Base-by-base conservation (phyloP, 53 echinoderm and acorn worm species). In the Holothuria scabra region DNA sequence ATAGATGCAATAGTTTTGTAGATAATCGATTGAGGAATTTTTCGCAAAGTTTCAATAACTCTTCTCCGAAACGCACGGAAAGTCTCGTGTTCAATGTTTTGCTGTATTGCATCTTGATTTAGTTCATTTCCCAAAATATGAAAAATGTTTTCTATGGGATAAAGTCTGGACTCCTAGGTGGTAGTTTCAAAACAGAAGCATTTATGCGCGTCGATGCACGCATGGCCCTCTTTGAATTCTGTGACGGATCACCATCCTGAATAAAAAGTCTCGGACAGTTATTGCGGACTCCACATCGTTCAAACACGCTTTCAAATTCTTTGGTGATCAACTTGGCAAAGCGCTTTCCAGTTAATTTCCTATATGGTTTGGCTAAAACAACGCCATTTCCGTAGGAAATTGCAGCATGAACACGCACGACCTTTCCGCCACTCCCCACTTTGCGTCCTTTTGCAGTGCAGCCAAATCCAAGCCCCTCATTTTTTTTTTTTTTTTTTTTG, bases 331-430 rank as follows among this genome's bases (percentile, higher is more conserved):
- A 80, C n/a, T 80, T 59, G 5, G 80, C 26, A 60, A 80, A 80
- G 1, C 37, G 31, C 20, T 29, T 29, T 16, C 75, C 80, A 18
- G 31, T 12, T 20, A 80, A 35, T 24, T 80, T 80, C 19, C 37
- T n/a, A 60, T 80, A 80, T 6, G 60, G 33, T 57, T 80, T 80
- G 37, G 60, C 30, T 8, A 80, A 25, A 24, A 80, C 44, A 2
- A 80, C 80, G n/a, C 80, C 80, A 13, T 80, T 59, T 14, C 80
- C 62, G 20, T 80, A 80, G 9, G 37, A 60, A 19, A 75, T 80
- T 10, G 76, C 76, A 13, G 55, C 76, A 75, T 52, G 49, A 11
- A 75, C 22, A 21, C 55, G 55, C 2, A 75, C 76, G 10, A 75
- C 76, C 28, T 75, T 52, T 3, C 76, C 76, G 52, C 76, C 76